These are phyloP conservation scores for Mythimna loreyi DNA, from an alignment of 2,888 invertebrate species.

Conservation along the genomic window DNA sequence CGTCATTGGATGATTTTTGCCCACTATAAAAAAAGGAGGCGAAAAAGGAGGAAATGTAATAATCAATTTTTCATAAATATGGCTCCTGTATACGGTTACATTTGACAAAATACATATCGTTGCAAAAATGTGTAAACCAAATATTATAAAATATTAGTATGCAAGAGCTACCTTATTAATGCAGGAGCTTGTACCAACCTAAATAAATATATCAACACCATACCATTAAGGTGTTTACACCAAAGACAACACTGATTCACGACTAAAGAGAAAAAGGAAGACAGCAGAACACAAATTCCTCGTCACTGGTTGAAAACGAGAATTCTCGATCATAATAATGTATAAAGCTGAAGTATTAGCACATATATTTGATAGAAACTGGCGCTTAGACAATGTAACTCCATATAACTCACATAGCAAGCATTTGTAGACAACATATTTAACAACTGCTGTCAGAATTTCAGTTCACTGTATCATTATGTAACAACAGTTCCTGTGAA, in stretches of 20 bases:
- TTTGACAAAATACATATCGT: background rate
- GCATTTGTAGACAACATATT: slow-evolving; percentile 59
- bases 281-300: slow-evolving; percentile 18
- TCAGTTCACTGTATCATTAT: slow-evolving; percentile 60
- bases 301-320: background rate
- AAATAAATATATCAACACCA: slow-evolving; percentile 34
- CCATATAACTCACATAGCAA: slow-evolving; percentile 48
- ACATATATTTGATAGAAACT: slow-evolving; percentile 23
- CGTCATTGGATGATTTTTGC: too few relatives aligned
- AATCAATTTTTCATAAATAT: background rate
- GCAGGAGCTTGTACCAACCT: slow-evolving; percentile 11
- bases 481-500: slow-evolving; percentile 46
- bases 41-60: too few relatives aligned
- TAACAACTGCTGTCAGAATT: slow-evolving; percentile 58
- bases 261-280: slow-evolving; percentile 6
- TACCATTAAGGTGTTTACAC: slow-evolving; percentile 25
- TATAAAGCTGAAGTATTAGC: slow-evolving; percentile 33
- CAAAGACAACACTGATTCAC: slow-evolving; percentile 19
- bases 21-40: too few relatives aligned
- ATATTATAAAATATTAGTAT: background rate
- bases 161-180: background rate
- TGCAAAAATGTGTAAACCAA: background rate
- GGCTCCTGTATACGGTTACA: background rate
- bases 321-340: slow-evolving; percentile 12
- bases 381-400: slow-evolving; percentile 26